A percentile compares a stretch with the other conserved stretches of the same genome.
phyloP scores from a whole-genome alignment of 2,888 invertebrate genomes.

The Hirtodrosophila alboralis region DNA sequence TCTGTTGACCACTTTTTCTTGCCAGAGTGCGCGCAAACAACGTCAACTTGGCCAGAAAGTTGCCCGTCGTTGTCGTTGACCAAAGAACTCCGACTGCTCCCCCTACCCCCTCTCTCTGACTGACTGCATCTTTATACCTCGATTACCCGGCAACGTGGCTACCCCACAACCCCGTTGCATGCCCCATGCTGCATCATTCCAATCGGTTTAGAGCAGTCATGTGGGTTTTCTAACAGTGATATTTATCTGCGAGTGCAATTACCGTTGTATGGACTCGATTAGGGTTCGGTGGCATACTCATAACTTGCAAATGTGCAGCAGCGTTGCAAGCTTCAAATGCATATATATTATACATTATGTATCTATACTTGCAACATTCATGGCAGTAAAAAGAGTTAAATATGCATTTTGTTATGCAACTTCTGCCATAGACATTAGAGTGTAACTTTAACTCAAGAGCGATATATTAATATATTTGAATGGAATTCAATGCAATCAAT shows the following conservation, averaged over 20 bases:
- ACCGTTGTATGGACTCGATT: slow-evolving; percentile 77
- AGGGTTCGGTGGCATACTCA: slow-evolving; percentile 76
- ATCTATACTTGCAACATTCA: slow-evolving; percentile 9
- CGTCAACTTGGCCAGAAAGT: slow-evolving; percentile 67
- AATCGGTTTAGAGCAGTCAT: slow-evolving; percentile 44
- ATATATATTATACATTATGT: slow-evolving; percentile 33
- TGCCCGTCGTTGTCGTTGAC: slow-evolving; percentile 39
- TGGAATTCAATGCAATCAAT: too few relatives aligned
- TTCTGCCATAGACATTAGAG: neutral
- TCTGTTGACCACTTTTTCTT: slow-evolving; percentile 72
- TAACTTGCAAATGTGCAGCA: slow-evolving; percentile 60
- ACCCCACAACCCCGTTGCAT: neutral
- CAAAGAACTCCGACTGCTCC: neutral
- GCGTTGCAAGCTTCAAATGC: slow-evolving; percentile 27
- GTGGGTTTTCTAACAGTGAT: slow-evolving; percentile 79
- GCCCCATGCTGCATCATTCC: neutral
- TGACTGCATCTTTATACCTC: too few relatives aligned
- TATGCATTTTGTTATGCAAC: slow-evolving; percentile 3
- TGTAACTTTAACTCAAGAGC: too few relatives aligned
- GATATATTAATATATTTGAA: too few relatives aligned
- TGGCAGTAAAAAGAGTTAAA: neutral
- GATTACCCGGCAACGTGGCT: neutral
- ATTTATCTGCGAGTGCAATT: slow-evolving; percentile 74
- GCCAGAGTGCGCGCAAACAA: slow-evolving; percentile 56
- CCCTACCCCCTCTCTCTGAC: neutral